phyloP scores from a whole-genome alignment of 2,888 invertebrate species.

The Drosophila siamana region DNA sequence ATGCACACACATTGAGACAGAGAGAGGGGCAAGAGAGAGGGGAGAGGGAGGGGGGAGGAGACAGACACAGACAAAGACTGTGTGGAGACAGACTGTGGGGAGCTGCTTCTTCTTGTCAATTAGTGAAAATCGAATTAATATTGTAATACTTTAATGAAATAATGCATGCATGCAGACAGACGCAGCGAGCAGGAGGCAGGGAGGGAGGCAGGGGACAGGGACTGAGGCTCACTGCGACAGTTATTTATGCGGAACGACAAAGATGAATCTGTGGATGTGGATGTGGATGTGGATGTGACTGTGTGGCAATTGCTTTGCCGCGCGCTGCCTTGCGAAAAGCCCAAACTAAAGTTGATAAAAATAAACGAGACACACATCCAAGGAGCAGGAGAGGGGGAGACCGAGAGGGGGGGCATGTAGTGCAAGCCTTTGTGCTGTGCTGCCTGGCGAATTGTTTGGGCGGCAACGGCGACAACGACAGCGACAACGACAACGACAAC shows the following conservation, averaged over 20 bases:
- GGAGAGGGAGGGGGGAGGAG: neutral
- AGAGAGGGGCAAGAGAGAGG: neutral
- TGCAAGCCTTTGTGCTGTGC: constrained; percentile 61
- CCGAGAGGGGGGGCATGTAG: neutral
- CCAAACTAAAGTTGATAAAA: constrained; percentile 76
- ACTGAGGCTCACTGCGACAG: constrained; percentile 60
- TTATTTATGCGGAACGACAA: constrained; percentile 77
- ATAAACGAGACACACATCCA: constrained; percentile 62
- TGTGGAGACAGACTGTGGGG: too few relatives aligned
- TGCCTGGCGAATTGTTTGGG: constrained; percentile 75
- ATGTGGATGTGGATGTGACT: constrained; percentile 21
- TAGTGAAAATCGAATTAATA: constrained; percentile 81
- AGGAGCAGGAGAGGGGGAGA: neutral
- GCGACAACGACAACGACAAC: constrained; percentile 13
- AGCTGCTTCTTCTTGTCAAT: constrained; percentile 63
- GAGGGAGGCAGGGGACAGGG: neutral
- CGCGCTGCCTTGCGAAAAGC: constrained; percentile 27
- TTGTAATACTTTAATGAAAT: constrained; percentile 82
- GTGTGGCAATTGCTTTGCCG: constrained; percentile 18
- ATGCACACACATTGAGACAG: constrained; percentile 4
- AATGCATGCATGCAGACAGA: constrained; percentile 66
- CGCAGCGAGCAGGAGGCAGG: constrained; percentile 1
- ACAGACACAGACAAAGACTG: constrained; percentile 26
- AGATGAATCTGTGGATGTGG: constrained; percentile 69
- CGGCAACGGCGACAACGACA: constrained; percentile 54